Evolutionary conservation across 2,888 invertebrate species (phyloP), one percentile per base, ranked within the genome.

Genomic region (Trisateles emortualis): DNA sequence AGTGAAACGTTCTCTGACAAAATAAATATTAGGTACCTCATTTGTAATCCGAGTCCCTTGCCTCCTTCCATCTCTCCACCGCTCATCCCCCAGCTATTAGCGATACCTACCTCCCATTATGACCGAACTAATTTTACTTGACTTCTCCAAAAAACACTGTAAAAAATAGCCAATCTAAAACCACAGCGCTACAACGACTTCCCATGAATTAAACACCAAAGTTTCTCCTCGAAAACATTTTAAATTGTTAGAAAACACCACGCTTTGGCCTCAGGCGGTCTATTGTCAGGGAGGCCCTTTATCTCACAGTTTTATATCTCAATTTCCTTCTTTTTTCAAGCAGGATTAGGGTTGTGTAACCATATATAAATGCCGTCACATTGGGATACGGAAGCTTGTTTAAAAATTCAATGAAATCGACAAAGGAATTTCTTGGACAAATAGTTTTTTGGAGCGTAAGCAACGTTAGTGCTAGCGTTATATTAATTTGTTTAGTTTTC

Each of bases 261-360:
- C 53, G 29, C 51, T 68, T 65, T 68, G 64, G 60, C 67, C 71
- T 69, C 61, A 44, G 62, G 74, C 71, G 63, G 64, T 57, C 46
- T 59, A 35, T 49, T 61, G 56, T 61, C 68, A 64, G 51, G 54
- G 38, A 55, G 52, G 44, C 66, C 74, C 72, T 79, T 79, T 83
- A 79, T 84, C 76, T 83, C 71, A 55, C 71, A 72, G 73, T 76
- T 86, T 87, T 86, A 87, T 88, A 83, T 84, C 87, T 82, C 83
- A 83, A 83, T 88, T 87, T 81, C 78, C 79, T 66, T 73, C 76
- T 81, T 81, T 33, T 80, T 74, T 64, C 49, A 41, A 44, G 32
- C 24, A 22, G 17, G 59, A 64, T 60, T 64, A 58, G 68, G 68
- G 64, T 64, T 58, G 60, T 55, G 64, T 57, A 26, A 30, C 38